A percentile compares a stretch with the other conserved stretches of the same genome.
These are phyloP conservation scores for Diglossa cyanea DNA, from an alignment of 2,797 vertebrate species.

Conservation along the genomic window DNA sequence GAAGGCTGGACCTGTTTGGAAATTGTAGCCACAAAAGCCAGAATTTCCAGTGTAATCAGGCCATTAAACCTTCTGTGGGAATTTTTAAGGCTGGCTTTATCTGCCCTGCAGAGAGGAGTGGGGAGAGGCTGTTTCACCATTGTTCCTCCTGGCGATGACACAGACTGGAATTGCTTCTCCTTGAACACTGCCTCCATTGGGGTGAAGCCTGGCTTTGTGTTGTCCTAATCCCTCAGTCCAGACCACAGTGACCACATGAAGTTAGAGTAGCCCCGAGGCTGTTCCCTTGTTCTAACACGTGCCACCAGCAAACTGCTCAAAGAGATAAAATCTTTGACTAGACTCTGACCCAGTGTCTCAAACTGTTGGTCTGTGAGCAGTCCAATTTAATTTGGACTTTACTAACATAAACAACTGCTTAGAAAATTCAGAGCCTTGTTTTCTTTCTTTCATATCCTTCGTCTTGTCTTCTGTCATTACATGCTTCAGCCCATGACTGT, in stretches of 20 bases:
- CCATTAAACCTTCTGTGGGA: neutral
- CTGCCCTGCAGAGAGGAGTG: neutral
- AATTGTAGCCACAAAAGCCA: neutral
- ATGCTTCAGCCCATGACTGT: neutral
- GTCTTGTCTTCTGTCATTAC: neutral
- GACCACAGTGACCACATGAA: neutral
- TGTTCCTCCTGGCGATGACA: neutral
- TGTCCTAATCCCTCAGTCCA: neutral
- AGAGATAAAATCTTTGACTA: neutral
- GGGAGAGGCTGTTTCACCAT: neutral
- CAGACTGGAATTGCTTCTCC: neutral
- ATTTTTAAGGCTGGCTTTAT: neutral
- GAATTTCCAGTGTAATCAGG: neutral
- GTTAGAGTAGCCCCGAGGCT: neutral
- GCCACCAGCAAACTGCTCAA: neutral
- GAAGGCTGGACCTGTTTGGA: neutral
- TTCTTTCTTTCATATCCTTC: neutral
- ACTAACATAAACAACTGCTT: neutral
- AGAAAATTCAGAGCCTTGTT: neutral
- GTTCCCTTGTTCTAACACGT: neutral
- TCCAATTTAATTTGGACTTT: neutral
- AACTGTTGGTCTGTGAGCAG: neutral
- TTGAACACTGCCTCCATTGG: fast-evolving
- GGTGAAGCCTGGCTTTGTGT: neutral
- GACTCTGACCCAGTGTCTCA: neutral